These are phyloP conservation scores for Brachionus calyciflorus DNA, from an alignment of 1,140 invertebrate species.

Conservation along the genomic window DNA sequence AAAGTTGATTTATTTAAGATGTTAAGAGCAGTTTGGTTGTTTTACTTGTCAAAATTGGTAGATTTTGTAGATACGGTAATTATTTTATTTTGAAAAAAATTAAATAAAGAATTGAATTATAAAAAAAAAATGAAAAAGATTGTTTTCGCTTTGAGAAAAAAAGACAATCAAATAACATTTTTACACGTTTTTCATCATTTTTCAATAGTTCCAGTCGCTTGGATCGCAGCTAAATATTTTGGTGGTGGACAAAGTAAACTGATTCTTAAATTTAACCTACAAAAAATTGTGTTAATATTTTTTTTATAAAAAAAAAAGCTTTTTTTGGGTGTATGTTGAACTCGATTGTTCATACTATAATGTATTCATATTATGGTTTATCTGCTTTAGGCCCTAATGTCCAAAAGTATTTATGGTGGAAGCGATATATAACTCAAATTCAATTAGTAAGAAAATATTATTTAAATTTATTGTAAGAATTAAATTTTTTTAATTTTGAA, in stretches of 20 bases:
- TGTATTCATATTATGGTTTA: slow-evolving; percentile 75
- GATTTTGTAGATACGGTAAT: slow-evolving; percentile 50
- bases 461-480: neutral
- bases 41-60: slow-evolving; percentile 50
- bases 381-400: slow-evolving; percentile 62
- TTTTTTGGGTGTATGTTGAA: slow-evolving; percentile 64
- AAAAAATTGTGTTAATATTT: neutral
- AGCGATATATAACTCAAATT: slow-evolving; percentile 58
- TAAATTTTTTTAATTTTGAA: neutral
- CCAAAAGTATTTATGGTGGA: slow-evolving; percentile 62
- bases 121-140: slow-evolving; percentile 34
- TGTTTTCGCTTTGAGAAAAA: slow-evolving; percentile 68
- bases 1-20: neutral
- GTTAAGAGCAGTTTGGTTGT: slow-evolving; percentile 49
- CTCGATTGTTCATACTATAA: slow-evolving; percentile 72
- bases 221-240: slow-evolving; percentile 51
- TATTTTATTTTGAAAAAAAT: too few species aligned
- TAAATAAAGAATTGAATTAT: neutral
- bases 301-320: slow-evolving; percentile 48
- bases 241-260: slow-evolving; percentile 47
- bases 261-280: neutral
- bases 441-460: slow-evolving; percentile 53
- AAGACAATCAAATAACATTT: slow-evolving; percentile 71
- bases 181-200: slow-evolving; percentile 71
- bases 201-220: slow-evolving; percentile 59